Evolutionary conservation across 2,797 vertebrate species (phyloP), one percentile per base, ranked within the genome.

Genomic region (Picus viridis): DNA sequence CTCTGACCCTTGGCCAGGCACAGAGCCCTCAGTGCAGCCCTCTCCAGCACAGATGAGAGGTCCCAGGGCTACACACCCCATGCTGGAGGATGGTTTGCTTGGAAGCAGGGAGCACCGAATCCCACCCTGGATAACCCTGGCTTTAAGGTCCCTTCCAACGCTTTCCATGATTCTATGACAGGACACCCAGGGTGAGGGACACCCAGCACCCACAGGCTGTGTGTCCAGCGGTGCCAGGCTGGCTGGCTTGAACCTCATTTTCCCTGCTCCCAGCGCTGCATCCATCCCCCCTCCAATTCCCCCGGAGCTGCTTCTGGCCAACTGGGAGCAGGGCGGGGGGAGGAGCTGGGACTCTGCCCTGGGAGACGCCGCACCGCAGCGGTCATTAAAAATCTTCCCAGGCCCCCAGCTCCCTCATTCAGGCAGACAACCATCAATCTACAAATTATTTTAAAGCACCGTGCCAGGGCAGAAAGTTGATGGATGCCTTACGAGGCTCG

Each of bases 401-500:
- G 86, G 68, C 73, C 93, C 93, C 77, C 91, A 74, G 2, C 74
- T 86, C 90, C 65, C 88, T 74, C 82, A 5, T 84, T 58, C 80
- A 54, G 73, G 36, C 62, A 27, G 73, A 54, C 83, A 87, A 43
- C 71, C 84, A 76, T 88, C 89, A 89, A 88, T 86, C 89, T 51
- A n/a, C 94, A 80, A 74, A 89, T 89, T 92, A 90, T 92, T 90
- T 88, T 89, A 94, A 90, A 95, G 92, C 86, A 51, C 79, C 62
- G 2, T 64, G 94, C 94, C 76, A 4, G 87, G 43, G 78, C 36
- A 2, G 87, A 7, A 43, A 88, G 79, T 36, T 93, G 93, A 94
- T 95, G 91, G 88, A 92, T 13, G 68, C 70, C 74, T 64, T 65
- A 63, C 89, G 24, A 87, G 88, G 80, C 86, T 79, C 6, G 10